Evolutionary conservation across 2,888 invertebrate genomes (phyloP), one percentile per base, ranked within the genome.

Genomic region (Trichopoda pennipes): DNA sequence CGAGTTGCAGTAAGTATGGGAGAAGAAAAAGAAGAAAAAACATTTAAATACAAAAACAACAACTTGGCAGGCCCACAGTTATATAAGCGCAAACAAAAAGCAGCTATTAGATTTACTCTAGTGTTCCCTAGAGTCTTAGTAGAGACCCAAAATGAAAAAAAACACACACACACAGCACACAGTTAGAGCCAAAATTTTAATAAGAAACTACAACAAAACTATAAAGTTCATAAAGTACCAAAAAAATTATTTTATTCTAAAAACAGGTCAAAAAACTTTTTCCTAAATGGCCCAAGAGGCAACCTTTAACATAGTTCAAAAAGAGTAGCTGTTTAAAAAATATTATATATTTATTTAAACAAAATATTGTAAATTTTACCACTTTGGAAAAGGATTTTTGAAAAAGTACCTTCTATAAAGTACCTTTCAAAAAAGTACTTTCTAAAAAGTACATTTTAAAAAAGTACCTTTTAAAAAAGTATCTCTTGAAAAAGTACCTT

Each of bases 41-140:
- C 38, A 64, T 74, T 74, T 38, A 64, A 56, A 74, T 58, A 51
- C 35, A 42, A 32, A 9, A 17, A 35, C 42, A 66, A 68, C 49
- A 75, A 28, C 32, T 61, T 47, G 44, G 53, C 61, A 47, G 53
- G 61, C 60, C 53, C 21, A 51, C 61, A 69, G 61, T 53, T 44
- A 60, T 28, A 35, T 35, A 21, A 17, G 12, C 44, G 32, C 49
- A 64, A n/a, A n/a, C 28, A 32, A 64, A 58, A 63, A 44, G 21
- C 38, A 70, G 55, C 17, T 17, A 60, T 60, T 38, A 23, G 23
- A 53, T 4, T 32, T 42, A 21, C 28, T 38, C 42, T 9, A 49
- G 23, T 23, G 53, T 66, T 23, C 64, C 21, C 23, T 42, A 38
- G 16, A 35, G 51, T n/a, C 19, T 10, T 14, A n/a, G 35, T n/a